phyloP scores from a whole-genome alignment of 2,797 vertebrate genomes.

The Cynodonichthys magdalenae region DNA sequence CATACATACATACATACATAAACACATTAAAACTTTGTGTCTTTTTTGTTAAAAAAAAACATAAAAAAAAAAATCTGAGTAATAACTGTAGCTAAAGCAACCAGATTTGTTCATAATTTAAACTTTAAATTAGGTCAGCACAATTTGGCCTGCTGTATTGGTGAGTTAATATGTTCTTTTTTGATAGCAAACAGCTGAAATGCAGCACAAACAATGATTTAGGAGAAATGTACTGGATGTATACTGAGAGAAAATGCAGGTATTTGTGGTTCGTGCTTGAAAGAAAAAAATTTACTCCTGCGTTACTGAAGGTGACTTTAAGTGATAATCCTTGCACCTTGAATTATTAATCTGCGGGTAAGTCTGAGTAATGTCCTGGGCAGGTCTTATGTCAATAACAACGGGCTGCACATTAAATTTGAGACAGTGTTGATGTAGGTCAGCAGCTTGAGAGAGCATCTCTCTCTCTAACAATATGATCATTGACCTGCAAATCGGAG shows the following conservation, averaged over 20 bases:
- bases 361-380: conserved; percentile 33
- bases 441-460: conserved; percentile 15
- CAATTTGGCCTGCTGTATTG: neutral
- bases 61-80: no score
- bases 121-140: neutral
- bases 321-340: conserved; percentile 23
- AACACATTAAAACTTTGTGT: no score
- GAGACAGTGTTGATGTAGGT: conserved; percentile 31
- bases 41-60: no score
- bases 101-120: no score
- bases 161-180: neutral
- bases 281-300: conserved; percentile 7
- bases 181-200: neutral
- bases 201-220: neutral
- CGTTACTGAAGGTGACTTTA: conserved; percentile 39
- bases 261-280: neutral
- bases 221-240: neutral
- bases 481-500: conserved; percentile 18
- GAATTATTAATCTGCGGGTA: conserved; percentile 34
- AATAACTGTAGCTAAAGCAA: no score
- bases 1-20: no score
- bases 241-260: neutral
- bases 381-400: conserved; percentile 39
- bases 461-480: conserved; percentile 13
- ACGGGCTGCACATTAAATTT: conserved; percentile 34